A percentile compares a stretch with the other conserved stretches of the same genome.
phyloP scores from a whole-genome alignment of 1,140 invertebrate species.

The Sycophila sp. region DNA sequence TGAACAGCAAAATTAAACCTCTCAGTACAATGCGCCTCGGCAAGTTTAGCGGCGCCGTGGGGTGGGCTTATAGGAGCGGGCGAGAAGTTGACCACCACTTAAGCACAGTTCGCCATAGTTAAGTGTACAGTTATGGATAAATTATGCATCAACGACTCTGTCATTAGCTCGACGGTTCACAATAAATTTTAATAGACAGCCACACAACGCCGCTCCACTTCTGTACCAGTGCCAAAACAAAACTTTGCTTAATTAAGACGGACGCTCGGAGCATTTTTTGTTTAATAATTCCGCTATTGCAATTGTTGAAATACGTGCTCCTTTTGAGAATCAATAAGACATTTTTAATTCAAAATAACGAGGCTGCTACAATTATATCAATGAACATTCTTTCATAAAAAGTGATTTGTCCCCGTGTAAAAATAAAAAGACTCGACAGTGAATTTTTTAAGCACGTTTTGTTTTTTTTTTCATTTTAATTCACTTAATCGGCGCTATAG shows the following conservation, averaged over 20 bases:
- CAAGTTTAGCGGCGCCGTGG: slow-evolving; percentile 6
- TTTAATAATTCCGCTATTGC: too few species aligned
- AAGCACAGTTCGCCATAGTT: slow-evolving; percentile 32
- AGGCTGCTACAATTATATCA: too few species aligned
- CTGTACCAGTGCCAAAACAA: neutral
- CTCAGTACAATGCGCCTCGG: neutral
- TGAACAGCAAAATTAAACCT: slow-evolving; percentile 31
- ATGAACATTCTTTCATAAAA: too few species aligned
- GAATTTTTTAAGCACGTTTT: too few species aligned
- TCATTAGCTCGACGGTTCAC: slow-evolving; percentile 26
- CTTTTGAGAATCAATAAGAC: too few species aligned
- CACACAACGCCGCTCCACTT: neutral
- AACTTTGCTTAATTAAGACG: slow-evolving; percentile 17
- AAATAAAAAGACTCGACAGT: too few species aligned
- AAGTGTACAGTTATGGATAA: slow-evolving; percentile 24
- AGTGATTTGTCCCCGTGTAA: too few species aligned
- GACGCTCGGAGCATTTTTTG: too few species aligned
- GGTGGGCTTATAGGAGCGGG: neutral
- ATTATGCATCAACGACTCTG: slow-evolving; percentile 35
- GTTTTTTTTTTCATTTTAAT: too few species aligned
- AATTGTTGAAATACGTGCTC: too few species aligned
- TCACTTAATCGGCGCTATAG: too few species aligned
- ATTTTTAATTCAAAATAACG: too few species aligned
- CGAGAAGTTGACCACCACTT: slow-evolving; percentile 23
- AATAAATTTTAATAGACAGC: slow-evolving; percentile 14